Evolutionary conservation across 1,140 invertebrate genomes (phyloP).

Genomic region (Phymorhynchus buccinoides): DNA sequence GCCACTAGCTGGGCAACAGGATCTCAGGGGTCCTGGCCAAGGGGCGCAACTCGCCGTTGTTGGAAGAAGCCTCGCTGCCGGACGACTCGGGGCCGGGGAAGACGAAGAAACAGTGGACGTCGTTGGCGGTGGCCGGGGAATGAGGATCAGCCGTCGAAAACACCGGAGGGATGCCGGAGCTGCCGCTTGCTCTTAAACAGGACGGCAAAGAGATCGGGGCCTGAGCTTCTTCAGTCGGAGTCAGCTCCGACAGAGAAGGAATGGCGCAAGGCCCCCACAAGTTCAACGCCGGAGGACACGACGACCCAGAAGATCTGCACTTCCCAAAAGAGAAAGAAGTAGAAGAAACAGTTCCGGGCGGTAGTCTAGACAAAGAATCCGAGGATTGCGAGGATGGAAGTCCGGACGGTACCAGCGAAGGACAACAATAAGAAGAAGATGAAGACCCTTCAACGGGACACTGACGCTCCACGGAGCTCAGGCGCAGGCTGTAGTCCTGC

Average conservation of each 20-base stretch:
- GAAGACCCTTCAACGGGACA: not conserved
- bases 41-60: not conserved
- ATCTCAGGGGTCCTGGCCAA: conserved; percentile 18
- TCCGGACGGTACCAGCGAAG: not conserved
- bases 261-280: too few species aligned
- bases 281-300: too few species aligned
- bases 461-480: not conserved
- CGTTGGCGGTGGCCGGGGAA: not conserved
- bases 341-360: not conserved
- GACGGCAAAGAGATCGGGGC: not conserved
- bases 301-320: not conserved
- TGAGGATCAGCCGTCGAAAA: not conserved
- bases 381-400: not conserved
- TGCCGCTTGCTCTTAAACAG: not conserved
- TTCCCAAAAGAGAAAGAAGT: not conserved
- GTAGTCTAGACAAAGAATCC: too few species aligned
- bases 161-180: not conserved
- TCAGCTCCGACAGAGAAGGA: not conserved
- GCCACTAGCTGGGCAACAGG: conserved; percentile 1
- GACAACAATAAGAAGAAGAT: not conserved
- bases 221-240: not conserved
- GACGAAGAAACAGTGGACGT: not conserved
- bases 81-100: not conserved
- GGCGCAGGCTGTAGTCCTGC: conserved; percentile 48
- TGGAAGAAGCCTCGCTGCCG: not conserved